These are phyloP conservation scores for Orthosia gothica DNA, from an alignment of 2,888 invertebrate species.

Conservation along the genomic window DNA sequence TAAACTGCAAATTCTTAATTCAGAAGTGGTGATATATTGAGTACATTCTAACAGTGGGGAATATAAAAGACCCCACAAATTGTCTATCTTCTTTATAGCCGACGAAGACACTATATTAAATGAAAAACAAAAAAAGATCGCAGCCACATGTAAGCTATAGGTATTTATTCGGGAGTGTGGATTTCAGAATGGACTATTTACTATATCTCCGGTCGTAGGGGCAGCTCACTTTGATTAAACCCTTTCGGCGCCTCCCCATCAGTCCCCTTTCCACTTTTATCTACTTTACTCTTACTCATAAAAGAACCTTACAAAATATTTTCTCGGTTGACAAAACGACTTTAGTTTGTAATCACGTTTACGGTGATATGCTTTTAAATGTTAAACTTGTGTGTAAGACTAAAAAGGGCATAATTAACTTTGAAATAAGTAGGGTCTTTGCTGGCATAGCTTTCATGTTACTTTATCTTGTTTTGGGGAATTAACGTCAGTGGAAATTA, in stretches of 20 bases:
- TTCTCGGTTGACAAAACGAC: constrained; percentile 68
- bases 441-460: constrained; percentile 39
- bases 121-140: constrained; percentile 44
- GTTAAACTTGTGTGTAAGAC: constrained; percentile 51
- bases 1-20: too few relatives aligned
- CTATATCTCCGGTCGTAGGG: constrained; percentile 80
- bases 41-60: neutral
- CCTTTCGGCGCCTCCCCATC: constrained; percentile 79
- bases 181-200: constrained; percentile 76
- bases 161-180: constrained; percentile 61
- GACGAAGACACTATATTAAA: constrained; percentile 36
- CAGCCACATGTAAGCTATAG: constrained; percentile 47
- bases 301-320: constrained; percentile 80
- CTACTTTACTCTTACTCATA: constrained; percentile 79
- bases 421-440: constrained; percentile 44
- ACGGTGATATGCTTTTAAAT: constrained; percentile 59
- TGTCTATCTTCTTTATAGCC: neutral
- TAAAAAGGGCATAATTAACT: constrained; percentile 55
- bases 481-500: constrained; percentile 26
- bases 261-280: constrained; percentile 82
- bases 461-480: constrained; percentile 19
- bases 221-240: constrained; percentile 86
- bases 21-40: neutral
- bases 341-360: constrained; percentile 59
- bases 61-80: constrained; percentile 1